Evolutionary conservation across 2,113 vertebrate species (phyloP).

Genomic region (Scatophagus argus): DNA sequence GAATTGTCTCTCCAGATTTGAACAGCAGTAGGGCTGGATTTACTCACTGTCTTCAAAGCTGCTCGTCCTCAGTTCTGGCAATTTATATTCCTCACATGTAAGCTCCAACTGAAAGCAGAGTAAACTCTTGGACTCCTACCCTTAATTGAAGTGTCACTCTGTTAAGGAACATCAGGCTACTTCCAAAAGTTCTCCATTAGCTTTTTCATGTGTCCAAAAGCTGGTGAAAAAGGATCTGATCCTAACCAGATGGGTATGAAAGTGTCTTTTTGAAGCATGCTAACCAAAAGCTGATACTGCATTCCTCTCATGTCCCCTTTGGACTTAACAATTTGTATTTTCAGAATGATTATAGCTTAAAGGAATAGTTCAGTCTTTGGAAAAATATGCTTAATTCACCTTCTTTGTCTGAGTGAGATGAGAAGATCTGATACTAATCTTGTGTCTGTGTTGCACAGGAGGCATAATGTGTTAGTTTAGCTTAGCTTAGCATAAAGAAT

Average conservation of each 20-base stretch:
- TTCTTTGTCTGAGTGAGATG: too few species aligned
- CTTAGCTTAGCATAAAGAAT: too few species aligned
- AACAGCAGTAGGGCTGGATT: slow-evolving; percentile 5
- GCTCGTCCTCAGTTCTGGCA: slow-evolving; percentile 15
- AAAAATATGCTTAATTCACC: too few species aligned
- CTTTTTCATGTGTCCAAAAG: slow-evolving; percentile 8
- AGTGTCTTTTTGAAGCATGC: not conserved
- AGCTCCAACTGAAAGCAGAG: slow-evolving; percentile 43
- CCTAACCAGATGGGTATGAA: not conserved
- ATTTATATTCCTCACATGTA: slow-evolving; percentile 18
- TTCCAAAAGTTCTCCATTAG: not conserved
- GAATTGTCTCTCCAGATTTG: slow-evolving; percentile 10
- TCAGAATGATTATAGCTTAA: not conserved
- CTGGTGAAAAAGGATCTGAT: not conserved
- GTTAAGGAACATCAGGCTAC: not conserved
- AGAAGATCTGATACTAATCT: too few species aligned
- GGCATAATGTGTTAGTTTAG: too few species aligned
- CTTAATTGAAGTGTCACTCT: slow-evolving; percentile 37
- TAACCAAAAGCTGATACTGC: not conserved
- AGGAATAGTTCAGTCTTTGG: not conserved
- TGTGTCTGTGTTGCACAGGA: too few species aligned
- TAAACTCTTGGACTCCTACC: slow-evolving; percentile 8
- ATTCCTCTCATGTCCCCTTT: not conserved
- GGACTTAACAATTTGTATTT: not conserved
- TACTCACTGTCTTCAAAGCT: slow-evolving; percentile 30